Conservation (phyloP, 2,797 vertebrate species). For the Cossypha dichroa region DNA sequence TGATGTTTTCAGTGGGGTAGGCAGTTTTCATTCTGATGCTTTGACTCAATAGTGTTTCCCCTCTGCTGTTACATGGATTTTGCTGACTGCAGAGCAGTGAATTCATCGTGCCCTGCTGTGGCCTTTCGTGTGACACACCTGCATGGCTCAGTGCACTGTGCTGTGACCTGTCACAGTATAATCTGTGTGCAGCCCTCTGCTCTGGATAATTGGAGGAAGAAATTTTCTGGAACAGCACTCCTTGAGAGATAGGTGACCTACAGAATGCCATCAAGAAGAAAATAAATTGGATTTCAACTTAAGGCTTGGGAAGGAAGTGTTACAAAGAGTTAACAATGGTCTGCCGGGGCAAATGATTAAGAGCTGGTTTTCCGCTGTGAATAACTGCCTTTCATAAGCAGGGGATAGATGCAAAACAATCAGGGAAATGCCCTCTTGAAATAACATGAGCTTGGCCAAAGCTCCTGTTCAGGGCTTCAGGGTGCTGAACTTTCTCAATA, state of each 20-base stretch:
- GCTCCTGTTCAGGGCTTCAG: not conserved
- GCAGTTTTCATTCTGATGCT: not conserved
- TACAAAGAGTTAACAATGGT: not conserved
- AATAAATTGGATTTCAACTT: not conserved
- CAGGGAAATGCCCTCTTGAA: not conserved
- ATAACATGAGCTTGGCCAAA: not conserved
- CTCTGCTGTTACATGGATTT: not conserved
- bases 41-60: not conserved
- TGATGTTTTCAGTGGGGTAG: not conserved
- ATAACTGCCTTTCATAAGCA: not conserved
- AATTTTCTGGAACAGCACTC: not conserved
- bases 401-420: not conserved
- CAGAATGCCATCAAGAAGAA: not conserved
- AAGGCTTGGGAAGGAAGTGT: not conserved
- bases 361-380: not conserved
- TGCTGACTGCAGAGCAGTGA: not conserved
- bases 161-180: not conserved
- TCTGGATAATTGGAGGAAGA: not conserved
- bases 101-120: rapidly evolving
- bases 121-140: not conserved
- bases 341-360: not conserved
- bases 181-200: not conserved
- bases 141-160: not conserved
- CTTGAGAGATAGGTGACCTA: not conserved
- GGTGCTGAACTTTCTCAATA: not conserved